Evolutionary conservation across 2,888 invertebrate genomes (phyloP), one percentile per base, ranked within the genome.

Genomic region (Volucella zonaria): DNA sequence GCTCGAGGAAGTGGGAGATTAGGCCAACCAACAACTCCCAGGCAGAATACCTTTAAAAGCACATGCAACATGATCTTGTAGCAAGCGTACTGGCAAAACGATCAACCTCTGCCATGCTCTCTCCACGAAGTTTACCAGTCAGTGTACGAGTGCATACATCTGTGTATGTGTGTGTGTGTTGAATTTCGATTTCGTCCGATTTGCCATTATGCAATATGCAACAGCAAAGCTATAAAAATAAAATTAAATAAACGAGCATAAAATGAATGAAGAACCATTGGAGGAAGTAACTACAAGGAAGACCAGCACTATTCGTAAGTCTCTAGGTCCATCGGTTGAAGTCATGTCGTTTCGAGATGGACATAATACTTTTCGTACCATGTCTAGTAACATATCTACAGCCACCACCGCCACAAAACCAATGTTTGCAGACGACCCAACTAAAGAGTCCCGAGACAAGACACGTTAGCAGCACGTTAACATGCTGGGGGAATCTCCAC

Each of bases 171-270:
- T 12, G 6, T 45, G 43, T 79, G 42, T 70, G 18, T 73, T 59
- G 14, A 59, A 56, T 85, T 76, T 80, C 47, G 61, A 85, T 81
- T 77, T 81, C 61, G 67, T 9, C 54, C 71, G 76, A 85, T 85
- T 80, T 80, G 43, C 66, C 15, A 64, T 85, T 85, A 77, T 81
- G 85, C 85, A 85, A 85, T 64, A 61, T 78, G 43, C 62, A 77
- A 62, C 52, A 43, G 64, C 49, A 64, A 64, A 74, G 67, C 71
- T 49, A 82, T 68, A 78, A 82, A 82, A 75, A 61, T 75, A 52
- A 76, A 79, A 82, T 78, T 83, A 83, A 83, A 71, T 70, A 83
- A 85, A 85, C 58, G 83, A 82, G 56, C 77, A 73, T 77, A 59
- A 51, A 66, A 62, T 8, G 14, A 54, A 54, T 56, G 42, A 80